Conservation (phyloP, 2,888 invertebrate species). For the Callinectes sapidus region DNA sequence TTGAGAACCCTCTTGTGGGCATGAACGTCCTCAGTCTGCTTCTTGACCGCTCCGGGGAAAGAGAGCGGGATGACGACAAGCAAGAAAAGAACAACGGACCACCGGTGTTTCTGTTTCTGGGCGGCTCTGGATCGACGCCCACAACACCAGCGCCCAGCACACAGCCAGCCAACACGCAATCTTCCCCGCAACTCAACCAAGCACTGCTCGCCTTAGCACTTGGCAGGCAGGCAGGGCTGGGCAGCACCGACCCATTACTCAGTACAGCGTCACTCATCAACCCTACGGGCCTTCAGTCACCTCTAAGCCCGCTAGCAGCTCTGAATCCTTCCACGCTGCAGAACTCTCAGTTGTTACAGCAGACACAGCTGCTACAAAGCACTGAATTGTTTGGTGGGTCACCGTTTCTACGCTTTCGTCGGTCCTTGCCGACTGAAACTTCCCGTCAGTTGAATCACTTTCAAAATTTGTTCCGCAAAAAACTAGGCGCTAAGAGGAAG, state of each 20-base stretch:
- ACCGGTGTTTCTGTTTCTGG: conserved; percentile 1
- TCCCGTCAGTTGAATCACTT: neutral
- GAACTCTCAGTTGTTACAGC: neutral
- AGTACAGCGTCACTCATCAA: neutral
- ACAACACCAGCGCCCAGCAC: neutral
- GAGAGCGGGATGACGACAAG: neutral
- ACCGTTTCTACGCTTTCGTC: neutral
- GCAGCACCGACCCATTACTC: neutral
- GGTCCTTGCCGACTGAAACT: neutral
- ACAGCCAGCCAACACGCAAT: neutral
- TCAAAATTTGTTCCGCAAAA: neutral
- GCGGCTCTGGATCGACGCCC: neutral
- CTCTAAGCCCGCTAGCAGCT: neutral
- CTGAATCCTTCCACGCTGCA: neutral
- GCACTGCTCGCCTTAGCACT: neutral
- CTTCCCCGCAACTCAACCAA: neutral
- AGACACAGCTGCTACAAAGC: neutral
- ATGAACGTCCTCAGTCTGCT: neutral
- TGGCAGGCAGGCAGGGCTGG: neutral
- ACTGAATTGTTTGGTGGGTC: neutral
- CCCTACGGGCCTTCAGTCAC: neutral
- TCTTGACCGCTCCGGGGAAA: neutral
- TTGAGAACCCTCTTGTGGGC: neutral
- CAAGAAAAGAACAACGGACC: neutral
- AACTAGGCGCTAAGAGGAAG: neutral